Percentiles rank a stretch among this genome's conserved stretches.
Evolutionary conservation across 2,888 invertebrate species (phyloP).

Genomic region (Drosophila nigritarsus): DNA sequence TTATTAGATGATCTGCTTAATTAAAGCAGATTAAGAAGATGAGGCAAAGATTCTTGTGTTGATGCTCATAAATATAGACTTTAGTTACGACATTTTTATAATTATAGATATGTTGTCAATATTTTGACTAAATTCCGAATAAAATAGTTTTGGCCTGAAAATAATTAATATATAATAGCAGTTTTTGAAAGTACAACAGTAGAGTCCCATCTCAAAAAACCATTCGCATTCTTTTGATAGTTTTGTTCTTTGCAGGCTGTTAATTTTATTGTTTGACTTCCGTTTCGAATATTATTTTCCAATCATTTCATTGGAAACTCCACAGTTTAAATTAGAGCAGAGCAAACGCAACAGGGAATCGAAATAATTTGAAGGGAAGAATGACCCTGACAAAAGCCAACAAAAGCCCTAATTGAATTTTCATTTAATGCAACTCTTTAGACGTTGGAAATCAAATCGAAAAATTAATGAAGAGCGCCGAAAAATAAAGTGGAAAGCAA

Average conservation of each 20-base stretch:
- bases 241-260: neutral
- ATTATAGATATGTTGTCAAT: neutral
- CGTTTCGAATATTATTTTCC: neutral
- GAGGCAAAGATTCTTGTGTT: neutral
- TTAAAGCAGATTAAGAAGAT: neutral
- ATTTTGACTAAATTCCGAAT: neutral
- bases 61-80: neutral
- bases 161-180: neutral
- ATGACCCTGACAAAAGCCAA: slow-evolving; percentile 11
- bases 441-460: slow-evolving; percentile 44
- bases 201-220: neutral
- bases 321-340: slow-evolving; percentile 16
- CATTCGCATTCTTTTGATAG: neutral
- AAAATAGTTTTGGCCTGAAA: too few species aligned
- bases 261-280: neutral
- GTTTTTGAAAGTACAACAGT: neutral
- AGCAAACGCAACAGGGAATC: neutral
- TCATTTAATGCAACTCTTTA: slow-evolving; percentile 57
- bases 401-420: slow-evolving; percentile 65
- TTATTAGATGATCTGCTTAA: neutral
- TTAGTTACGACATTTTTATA: neutral
- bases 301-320: slow-evolving; percentile 20
- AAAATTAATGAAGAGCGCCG: slow-evolving; percentile 61
- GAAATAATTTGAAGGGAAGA: slow-evolving; percentile 1
- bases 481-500: slow-evolving; percentile 52